Evolutionary conservation across 2,888 invertebrate species (phyloP).

Genomic region (Thereva nobilitata): DNA sequence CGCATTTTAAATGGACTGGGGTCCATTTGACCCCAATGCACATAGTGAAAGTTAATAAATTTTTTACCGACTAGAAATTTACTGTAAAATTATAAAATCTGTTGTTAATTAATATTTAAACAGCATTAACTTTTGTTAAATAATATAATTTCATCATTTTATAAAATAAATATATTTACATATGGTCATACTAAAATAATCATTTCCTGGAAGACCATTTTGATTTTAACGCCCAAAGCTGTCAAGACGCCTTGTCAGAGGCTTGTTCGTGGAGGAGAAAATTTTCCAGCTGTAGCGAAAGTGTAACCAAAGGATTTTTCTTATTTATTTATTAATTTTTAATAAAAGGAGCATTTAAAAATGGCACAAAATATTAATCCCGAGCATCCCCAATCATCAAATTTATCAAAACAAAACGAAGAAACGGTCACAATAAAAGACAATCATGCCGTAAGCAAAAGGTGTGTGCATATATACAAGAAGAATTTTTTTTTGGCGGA

Average conservation of each 20-base stretch:
- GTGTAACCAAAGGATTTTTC: slow-evolving; percentile 38
- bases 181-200: slow-evolving; percentile 35
- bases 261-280: slow-evolving; percentile 32
- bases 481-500: not conserved
- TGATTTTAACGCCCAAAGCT: slow-evolving; percentile 47
- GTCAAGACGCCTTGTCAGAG: slow-evolving; percentile 43
- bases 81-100: not conserved
- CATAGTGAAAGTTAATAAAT: no score
- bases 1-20: no score
- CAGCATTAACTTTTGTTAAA: not conserved
- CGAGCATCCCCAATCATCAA: slow-evolving; percentile 72
- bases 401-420: slow-evolving; percentile 77
- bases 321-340: slow-evolving; percentile 38
- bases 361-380: slow-evolving; percentile 92
- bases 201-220: slow-evolving; percentile 34
- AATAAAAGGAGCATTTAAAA: slow-evolving; percentile 41
- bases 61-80: no score
- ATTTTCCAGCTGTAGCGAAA: slow-evolving; percentile 27
- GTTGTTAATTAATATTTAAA: not conserved
- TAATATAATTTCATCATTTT: not conserved
- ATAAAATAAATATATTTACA: not conserved
- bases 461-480: slow-evolving; percentile 62
- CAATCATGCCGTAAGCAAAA: slow-evolving; percentile 88
- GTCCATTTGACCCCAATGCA: no score
- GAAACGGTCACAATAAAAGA: slow-evolving; percentile 77